Conservation (phyloP, 2,888 invertebrate genomes). For the Nemurella pictetii region DNA sequence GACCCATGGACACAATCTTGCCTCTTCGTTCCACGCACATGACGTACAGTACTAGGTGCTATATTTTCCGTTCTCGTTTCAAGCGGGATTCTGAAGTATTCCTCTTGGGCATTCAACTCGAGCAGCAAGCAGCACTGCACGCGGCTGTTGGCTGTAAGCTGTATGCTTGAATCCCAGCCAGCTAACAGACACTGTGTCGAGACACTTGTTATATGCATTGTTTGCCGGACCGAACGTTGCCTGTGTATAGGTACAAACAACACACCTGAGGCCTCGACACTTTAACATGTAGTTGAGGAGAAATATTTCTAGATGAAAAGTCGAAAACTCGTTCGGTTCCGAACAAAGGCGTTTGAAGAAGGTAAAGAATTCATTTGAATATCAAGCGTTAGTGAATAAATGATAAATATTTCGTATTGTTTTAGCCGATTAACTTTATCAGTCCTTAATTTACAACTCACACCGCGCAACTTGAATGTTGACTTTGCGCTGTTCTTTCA, state of each 20-base stretch:
- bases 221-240: not conserved
- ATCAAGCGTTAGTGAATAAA: not conserved
- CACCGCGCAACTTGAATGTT: no score
- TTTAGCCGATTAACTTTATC: not conserved
- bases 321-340: not conserved
- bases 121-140: not conserved
- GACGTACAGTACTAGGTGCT: no score
- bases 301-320: not conserved
- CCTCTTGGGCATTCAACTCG: not conserved
- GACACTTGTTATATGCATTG: not conserved
- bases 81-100: not conserved
- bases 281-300: not conserved
- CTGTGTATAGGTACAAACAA: not conserved
- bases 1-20: no score
- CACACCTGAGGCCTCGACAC: not conserved
- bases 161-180: not conserved
- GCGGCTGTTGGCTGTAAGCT: not conserved
- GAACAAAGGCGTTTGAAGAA: not conserved
- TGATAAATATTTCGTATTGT: not conserved
- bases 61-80: not conserved
- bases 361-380: not conserved
- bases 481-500: no score
- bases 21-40: no score
- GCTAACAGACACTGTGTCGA: not conserved
- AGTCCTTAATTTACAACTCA: not conserved